These are phyloP conservation scores for Acrobasis consociella DNA, from an alignment of 2,888 invertebrate genomes.

Conservation along the genomic window DNA sequence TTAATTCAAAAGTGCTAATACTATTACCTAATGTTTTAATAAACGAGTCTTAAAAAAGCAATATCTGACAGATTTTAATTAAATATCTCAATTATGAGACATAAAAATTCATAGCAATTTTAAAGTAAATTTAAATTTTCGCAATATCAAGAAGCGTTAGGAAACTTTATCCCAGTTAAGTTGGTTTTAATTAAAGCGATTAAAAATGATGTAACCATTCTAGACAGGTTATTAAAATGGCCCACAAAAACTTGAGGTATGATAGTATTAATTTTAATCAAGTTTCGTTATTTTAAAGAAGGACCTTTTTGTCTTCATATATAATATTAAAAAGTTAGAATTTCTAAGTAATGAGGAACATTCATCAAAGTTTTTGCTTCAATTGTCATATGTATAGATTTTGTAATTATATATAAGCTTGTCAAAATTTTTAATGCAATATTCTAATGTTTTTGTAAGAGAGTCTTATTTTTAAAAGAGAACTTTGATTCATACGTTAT, in stretches of 20 bases:
- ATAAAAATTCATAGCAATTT: constrained; percentile 10
- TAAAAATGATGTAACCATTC: background rate
- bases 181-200: constrained; percentile 3
- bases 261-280: background rate
- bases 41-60: background rate
- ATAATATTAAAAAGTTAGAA: background rate
- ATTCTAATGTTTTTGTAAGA: too few relatives aligned
- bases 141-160: constrained; percentile 1
- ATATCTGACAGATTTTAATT: constrained; percentile 4
- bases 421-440: background rate
- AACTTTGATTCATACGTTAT: background rate
- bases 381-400: too few relatives aligned
- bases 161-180: background rate
- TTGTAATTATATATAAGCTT: too few relatives aligned
- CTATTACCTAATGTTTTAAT: background rate
- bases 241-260: background rate
- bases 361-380: background rate
- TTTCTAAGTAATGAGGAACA: background rate
- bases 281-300: background rate
- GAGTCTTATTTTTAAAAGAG: too few relatives aligned
- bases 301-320: background rate
- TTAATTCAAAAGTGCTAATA: background rate
- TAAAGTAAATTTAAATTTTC: background rate
- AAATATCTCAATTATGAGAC: background rate
- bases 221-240: background rate